Conservation (phyloP, 2,113 vertebrate species). For the Aepyceros melampus region DNA sequence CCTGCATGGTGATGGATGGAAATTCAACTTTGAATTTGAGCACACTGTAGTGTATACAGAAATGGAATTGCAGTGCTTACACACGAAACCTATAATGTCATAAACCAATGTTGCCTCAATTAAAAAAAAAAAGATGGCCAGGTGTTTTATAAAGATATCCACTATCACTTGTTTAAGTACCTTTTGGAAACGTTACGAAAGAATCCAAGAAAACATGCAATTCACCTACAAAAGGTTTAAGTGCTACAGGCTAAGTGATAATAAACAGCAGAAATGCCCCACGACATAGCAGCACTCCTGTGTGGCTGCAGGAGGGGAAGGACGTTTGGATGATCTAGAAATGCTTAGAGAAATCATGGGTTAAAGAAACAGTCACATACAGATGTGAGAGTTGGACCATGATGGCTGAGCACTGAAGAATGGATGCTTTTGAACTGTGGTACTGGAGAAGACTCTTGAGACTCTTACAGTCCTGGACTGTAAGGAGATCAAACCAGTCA, state of each 20-base stretch:
- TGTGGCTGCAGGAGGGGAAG: background rate
- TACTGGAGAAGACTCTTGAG: background rate
- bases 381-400: background rate
- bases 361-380: background rate
- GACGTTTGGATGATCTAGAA: background rate
- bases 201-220: background rate
- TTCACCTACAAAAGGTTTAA: background rate
- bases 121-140: background rate
- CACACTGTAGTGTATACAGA: background rate
- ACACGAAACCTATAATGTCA: background rate
- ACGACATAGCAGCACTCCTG: accelerated
- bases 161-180: background rate
- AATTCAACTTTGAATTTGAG: background rate
- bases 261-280: too few relatives aligned
- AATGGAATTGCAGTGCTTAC: background rate
- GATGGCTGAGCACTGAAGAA: background rate
- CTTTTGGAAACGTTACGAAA: background rate
- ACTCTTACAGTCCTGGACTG: background rate
- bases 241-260: background rate
- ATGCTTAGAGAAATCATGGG: background rate
- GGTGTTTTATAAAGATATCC: background rate
- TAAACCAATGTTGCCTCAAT: background rate
- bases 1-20: background rate
- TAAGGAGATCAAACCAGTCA: background rate
- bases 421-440: background rate